Evolutionary conservation across 2,888 invertebrate species (phyloP).

Genomic region (Eupeodes luniger): DNA sequence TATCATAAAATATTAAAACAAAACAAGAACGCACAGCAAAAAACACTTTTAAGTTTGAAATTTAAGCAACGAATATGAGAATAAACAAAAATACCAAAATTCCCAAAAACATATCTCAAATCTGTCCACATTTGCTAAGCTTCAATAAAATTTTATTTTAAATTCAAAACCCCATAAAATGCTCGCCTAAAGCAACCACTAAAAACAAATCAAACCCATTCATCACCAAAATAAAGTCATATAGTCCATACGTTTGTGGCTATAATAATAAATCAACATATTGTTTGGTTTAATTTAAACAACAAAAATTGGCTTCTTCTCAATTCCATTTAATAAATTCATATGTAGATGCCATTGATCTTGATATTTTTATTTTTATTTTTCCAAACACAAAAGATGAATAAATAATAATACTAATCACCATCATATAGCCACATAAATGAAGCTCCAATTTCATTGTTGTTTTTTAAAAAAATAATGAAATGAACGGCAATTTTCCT

Average conservation of each 20-base stretch:
- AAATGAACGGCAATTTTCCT: background rate
- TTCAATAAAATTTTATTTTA: constrained; percentile 6
- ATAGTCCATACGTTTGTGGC: background rate
- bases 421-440: background rate
- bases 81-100: background rate
- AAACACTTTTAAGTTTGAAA: no score
- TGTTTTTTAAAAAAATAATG: background rate
- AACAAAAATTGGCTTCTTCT: constrained; percentile 6
- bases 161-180: background rate
- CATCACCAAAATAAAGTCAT: background rate
- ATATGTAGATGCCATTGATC: background rate
- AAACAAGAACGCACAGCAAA: no score
- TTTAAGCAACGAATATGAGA: no score
- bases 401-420: constrained; percentile 13
- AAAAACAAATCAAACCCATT: constrained; percentile 21
- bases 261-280: constrained; percentile 39
- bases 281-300: constrained; percentile 25
- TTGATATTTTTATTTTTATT: background rate
- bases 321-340: background rate
- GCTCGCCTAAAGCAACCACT: background rate
- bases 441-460: background rate
- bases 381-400: constrained; percentile 2
- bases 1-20: no score
- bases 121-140: constrained; percentile 16
- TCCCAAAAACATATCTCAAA: background rate